Evolutionary conservation across 2,113 vertebrate genomes (phyloP), one percentile per base, ranked within the genome.

Genomic region (Synchiropus splendidus): DNA sequence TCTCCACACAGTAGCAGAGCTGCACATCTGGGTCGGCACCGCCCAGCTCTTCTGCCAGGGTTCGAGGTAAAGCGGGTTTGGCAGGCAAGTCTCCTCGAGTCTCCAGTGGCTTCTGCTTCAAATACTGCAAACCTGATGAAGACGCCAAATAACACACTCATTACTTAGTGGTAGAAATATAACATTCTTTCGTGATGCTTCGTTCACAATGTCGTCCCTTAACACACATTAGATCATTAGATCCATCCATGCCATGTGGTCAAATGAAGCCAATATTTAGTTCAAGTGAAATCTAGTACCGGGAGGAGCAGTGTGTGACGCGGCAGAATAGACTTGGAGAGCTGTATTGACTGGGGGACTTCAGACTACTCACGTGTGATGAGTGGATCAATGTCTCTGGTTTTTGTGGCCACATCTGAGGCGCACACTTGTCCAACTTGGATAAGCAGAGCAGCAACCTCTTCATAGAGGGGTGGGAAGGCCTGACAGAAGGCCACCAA

Each of bases 381-480:
- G 37, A 98, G 88, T 32, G 95, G 94, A 70, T 98, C 94, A 0
- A 93, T 81, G 61, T 97, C 92, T 51, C 90, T 78, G 4, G 90
- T 89, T 72, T 94, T 91, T 0, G 94, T 92, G 58, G 94, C 89
- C 14, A 94, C 94, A 21, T 96, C 92, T 1, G 95, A 96, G 42
- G 95, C 92, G 78, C 92, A 97, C 12, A 98, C 94, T 52, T 99
- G 95, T 12, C 93, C 95, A 48, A 94, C 87, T 37, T 99, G 94
- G 38, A 94, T 88, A n/a, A 99, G 79, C 52, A 99, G 81, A 50
- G 91, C 88, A 63, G 92, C 89, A 30, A 95, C 88, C 18, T 99
- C 95, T 18, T 99, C 94, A 6, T 97, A 99, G 0, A 99, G 75
- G 0, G 94, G 94, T 46, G 94, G 94, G 61, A 99, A 99, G 14